Conservation (phyloP, 1,140 invertebrate genomes). For the Anadara kagoshimensis region DNA sequence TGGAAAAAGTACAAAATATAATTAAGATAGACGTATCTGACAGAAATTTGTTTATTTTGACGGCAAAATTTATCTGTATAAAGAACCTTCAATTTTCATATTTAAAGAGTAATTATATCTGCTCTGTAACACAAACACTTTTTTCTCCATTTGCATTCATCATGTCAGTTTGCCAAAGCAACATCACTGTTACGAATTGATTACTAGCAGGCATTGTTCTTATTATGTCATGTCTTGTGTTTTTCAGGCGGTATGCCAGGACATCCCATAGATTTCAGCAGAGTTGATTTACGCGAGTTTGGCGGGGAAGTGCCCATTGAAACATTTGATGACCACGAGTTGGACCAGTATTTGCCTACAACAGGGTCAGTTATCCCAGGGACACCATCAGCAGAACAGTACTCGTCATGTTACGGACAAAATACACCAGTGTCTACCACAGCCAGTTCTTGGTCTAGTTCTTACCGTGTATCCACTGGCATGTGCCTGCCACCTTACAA, state of each 20-base stretch:
- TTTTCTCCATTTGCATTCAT: too few species aligned
- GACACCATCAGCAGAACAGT: slow-evolving; percentile 33
- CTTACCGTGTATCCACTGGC: slow-evolving; percentile 24
- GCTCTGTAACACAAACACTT: too few species aligned
- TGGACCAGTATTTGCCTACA: slow-evolving; percentile 80
- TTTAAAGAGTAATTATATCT: too few species aligned
- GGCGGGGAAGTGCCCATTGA: slow-evolving; percentile 76
- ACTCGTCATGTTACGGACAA: slow-evolving; percentile 40
- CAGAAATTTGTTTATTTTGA: too few species aligned
- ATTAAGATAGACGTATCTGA: too few species aligned
- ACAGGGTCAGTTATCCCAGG: slow-evolving; percentile 29
- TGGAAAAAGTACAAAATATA: too few species aligned
- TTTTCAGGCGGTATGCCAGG: slow-evolving; percentile 51
- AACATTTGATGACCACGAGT: slow-evolving; percentile 74
- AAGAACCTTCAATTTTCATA: too few species aligned
- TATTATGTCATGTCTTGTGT: neutral
- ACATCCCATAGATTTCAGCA: slow-evolving; percentile 75
- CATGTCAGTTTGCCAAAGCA: too few species aligned
- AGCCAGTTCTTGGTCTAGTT: slow-evolving; percentile 43
- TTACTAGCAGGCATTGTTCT: neutral
- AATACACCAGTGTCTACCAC: slow-evolving; percentile 28
- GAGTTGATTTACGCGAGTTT: slow-evolving; percentile 75
- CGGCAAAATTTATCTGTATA: too few species aligned
- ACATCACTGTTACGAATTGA: too few species aligned
- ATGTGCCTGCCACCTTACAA: slow-evolving; percentile 35